Base-by-base conservation (phyloP, 2,113 vertebrate genomes). In the Lagopus muta region DNA sequence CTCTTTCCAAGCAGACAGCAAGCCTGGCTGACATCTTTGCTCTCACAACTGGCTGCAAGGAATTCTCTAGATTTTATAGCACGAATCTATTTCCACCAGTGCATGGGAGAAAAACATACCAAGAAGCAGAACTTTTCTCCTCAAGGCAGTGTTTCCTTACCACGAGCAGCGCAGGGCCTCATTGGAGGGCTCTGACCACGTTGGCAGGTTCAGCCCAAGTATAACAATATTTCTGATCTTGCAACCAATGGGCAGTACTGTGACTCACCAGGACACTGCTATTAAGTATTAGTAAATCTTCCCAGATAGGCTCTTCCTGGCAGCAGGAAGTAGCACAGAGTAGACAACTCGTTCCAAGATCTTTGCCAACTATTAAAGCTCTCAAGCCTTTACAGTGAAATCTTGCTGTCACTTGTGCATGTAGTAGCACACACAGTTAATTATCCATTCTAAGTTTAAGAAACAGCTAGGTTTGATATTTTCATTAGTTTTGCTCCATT, bases 301-400 rank as follows among this genome's bases (percentile, higher is more conserved):
- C 25, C 15, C 40, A 18, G 28, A 25, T 24, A 47, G n/a, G 17
- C 6, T 54, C 2, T 40, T 55, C 42, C 42, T 62, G 34, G 4
- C 57, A 48, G 40, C 8, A 43, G 14, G 1, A 16, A 38, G 16
- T 9, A 47, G 36, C 1, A 1, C 8, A 8, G 22, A 82, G 20
- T 30, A 15, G 82, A 4, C 45, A 22, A 2, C 2, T 0, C 2
- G 2, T 13, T 30, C 34, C 1, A 0, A 38, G 8, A 61, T 10
- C n/a, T 82, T 40, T 90, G 13, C 15, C 8, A 24, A 0, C 43
- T 61, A 40, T 0, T 15, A 50, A 45, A 61, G 13, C 4, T n/a
- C 36, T 24, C 42, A 36, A 7, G 43, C 0, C 1, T 10, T 12
- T 55, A 8, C 52, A 78, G 17, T 38, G 20, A 89, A 88, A 81